Percentiles rank a stretch among this genome's conserved stretches.
Evolutionary conservation across 2,113 vertebrate species (phyloP).

Genomic region (Chelonoidis abingdonii): DNA sequence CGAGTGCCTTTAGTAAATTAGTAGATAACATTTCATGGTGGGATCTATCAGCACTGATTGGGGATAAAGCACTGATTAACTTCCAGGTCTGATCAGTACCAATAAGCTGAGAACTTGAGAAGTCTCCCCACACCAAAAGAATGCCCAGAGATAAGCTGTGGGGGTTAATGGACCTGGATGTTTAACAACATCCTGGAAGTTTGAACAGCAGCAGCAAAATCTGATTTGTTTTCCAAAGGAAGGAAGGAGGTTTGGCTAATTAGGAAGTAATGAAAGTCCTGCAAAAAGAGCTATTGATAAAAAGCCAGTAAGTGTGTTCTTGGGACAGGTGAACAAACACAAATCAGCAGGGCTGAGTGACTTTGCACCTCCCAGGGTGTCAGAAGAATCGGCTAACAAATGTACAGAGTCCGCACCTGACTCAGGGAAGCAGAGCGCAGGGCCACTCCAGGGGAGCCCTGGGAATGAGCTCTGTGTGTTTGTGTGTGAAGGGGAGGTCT

Average conservation of each 20-base stretch:
- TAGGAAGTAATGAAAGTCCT: not conserved
- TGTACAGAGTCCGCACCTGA: not conserved
- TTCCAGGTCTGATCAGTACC: not conserved
- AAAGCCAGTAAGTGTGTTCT: not conserved
- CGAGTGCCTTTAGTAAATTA: conserved; percentile 42
- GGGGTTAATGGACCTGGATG: fast-evolving
- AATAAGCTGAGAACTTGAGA: no score
- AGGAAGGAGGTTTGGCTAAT: not conserved
- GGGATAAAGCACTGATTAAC: conserved; percentile 1
- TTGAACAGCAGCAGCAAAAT: not conserved
- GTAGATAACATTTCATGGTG: conserved; percentile 42
- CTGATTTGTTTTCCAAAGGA: not conserved
- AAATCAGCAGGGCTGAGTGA: not conserved
- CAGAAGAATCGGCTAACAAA: not conserved
- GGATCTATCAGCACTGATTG: conserved; percentile 50
- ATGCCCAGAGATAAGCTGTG: fast-evolving
- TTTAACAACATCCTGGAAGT: not conserved
- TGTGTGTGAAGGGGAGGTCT: not conserved
- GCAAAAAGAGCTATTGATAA: not conserved
- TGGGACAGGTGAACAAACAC: not conserved
- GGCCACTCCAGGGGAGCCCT: not conserved
- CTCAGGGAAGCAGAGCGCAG: not conserved
- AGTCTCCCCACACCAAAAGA: not conserved
- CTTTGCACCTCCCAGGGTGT: not conserved
- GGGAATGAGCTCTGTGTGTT: not conserved